phyloP scores from a whole-genome alignment of 2,113 vertebrate species.

The Ranitomeya variabilis region DNA sequence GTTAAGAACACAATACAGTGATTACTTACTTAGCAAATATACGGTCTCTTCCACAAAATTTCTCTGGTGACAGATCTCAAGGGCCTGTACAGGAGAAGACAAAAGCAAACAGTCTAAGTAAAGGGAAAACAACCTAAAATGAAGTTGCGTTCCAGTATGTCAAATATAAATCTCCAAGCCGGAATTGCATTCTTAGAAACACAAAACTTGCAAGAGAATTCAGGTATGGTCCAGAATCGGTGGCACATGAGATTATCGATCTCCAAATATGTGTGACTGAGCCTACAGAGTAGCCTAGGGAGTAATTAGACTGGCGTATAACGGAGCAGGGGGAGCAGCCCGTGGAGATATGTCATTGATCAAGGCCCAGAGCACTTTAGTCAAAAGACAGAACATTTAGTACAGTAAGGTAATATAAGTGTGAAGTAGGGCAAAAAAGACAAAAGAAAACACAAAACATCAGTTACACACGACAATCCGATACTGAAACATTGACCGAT shows the following conservation, averaged over 20 bases:
- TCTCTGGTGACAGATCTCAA: conserved; percentile 97
- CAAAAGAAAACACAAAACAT: background rate
- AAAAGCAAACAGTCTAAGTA: background rate
- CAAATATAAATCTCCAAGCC: too few species aligned
- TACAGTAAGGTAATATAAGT: background rate
- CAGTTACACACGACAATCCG: background rate
- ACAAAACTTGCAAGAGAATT: too few species aligned
- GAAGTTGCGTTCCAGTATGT: too few species aligned
- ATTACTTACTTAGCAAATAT: conserved; percentile 94
- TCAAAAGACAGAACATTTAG: too few species aligned
- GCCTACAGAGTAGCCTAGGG: too few species aligned
- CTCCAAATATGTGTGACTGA: too few species aligned
- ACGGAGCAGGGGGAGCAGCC: background rate
- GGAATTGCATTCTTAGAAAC: too few species aligned
- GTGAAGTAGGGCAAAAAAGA: background rate
- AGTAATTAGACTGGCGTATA: background rate
- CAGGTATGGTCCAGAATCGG: too few species aligned
- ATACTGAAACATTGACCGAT: background rate
- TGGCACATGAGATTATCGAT: too few species aligned
- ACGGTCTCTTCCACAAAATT: conserved; percentile 97
- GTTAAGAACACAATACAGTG: background rate
- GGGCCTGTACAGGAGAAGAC: conserved; percentile 77
- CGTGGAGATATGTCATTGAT: background rate
- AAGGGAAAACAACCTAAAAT: too few species aligned
- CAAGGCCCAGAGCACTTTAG: background rate